Base-by-base conservation (phyloP, 2,888 invertebrate genomes). In the Odontocolon sp. region DNA sequence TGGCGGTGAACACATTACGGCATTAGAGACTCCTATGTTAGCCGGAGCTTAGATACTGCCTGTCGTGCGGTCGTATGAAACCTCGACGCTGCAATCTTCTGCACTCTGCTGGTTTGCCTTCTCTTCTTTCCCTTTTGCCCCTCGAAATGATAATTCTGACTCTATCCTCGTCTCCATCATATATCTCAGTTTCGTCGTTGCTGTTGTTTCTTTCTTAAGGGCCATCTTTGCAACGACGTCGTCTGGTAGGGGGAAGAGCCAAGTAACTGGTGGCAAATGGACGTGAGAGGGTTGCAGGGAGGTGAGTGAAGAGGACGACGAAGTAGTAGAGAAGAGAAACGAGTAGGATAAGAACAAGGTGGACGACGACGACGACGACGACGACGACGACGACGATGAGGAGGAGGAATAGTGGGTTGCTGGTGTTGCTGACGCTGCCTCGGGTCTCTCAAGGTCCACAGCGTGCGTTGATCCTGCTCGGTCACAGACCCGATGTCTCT, bases 391-490 rank as follows among this genome's bases (percentile, higher is more conserved):
- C 31, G 56, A 47, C 11, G 42, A 40, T 26, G 64, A 40, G 57
- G 63, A 70, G 61, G 74, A 54, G 33, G 61, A 63, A n/a, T 26
- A 64, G 77, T 68, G 56, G 64, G 52, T 40, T 61, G 68, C 21
- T 64, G 38, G 40, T 54, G 54, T 45, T 26, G 73, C 66, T 47
- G 18, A 47, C 23, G 47, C 64, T 81, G 77, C 78, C 72, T 68
- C 82, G 80, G 80, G 81, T 82, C 85, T 84, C 88, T 89, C 90
- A 90, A 90, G 89, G 90, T 89, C 88, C 85, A 81, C 74, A 80
- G 86, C 89, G 89, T 87, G 84, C 90, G 87, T 89, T 90, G 90
- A 88, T 89, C 90, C 84, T 88, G 64, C 83, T 84, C 88, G 90
- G 89, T 90, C 89, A 89, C 87, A 87, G 89, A 90, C 90, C 89